A percentile compares a stretch with the other conserved stretches of the same genome.
phyloP scores from a whole-genome alignment of 2,113 vertebrate genomes.

The Sturnira hondurensis region DNA sequence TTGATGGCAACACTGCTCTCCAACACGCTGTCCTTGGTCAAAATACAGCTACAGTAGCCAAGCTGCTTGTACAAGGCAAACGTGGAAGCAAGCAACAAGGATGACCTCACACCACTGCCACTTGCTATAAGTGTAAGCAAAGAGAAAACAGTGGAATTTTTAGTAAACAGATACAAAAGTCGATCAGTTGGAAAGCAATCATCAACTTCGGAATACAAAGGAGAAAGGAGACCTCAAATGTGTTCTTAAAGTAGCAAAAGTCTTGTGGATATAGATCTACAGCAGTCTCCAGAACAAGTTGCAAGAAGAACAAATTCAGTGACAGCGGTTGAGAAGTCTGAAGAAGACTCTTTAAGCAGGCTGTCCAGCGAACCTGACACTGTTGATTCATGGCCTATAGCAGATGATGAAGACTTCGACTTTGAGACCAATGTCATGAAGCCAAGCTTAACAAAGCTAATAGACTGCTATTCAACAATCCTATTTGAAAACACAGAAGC shows the following conservation, averaged over 20 bases:
- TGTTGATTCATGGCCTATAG: constrained; percentile 88
- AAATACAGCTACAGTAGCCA: constrained; percentile 69
- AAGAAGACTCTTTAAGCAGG: constrained; percentile 1
- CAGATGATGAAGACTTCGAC: constrained; percentile 88
- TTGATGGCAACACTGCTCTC: constrained; percentile 86
- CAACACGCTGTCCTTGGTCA: constrained; percentile 86
- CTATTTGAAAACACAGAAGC: constrained; percentile 78
- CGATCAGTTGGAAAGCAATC: too few relatives aligned
- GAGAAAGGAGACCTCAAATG: too few relatives aligned
- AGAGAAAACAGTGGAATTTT: too few relatives aligned
- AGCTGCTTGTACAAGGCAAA: constrained; percentile 83
- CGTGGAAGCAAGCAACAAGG: constrained; percentile 89
- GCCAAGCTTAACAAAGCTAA: constrained; percentile 85
- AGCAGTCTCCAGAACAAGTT: too few relatives aligned
- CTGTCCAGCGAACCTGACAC: constrained; percentile 77
- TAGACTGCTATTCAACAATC: constrained; percentile 80
- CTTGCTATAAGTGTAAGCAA: too few relatives aligned
- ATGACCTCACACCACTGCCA: too few relatives aligned
- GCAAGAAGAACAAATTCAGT: too few relatives aligned
- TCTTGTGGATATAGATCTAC: too few relatives aligned
- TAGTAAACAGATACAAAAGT: too few relatives aligned
- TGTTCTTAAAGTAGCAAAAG: too few relatives aligned
- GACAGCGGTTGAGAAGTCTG: too few relatives aligned
- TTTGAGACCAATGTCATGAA: constrained; percentile 83
- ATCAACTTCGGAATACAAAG: too few relatives aligned